Base-by-base conservation (phyloP, 1,140 invertebrate genomes). In the Heliconius melpomene region DNA sequence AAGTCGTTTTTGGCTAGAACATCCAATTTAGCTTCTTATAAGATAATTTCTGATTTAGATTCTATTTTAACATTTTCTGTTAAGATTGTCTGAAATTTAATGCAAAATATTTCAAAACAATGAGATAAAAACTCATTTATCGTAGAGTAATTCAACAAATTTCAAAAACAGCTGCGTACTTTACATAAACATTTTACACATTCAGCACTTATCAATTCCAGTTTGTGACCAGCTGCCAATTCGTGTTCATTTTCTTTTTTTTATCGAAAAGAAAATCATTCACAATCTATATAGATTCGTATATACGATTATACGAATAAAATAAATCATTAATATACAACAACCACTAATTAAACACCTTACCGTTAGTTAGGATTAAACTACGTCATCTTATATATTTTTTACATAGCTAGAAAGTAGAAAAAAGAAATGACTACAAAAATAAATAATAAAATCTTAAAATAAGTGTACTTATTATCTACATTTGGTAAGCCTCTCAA, bases 191-290 rank as follows among this genome's bases (percentile, higher is more conserved):
- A 29, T 66, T 66, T 66, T 66, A 26, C 60, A 66, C 60, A 66
- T 66, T 66, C 60, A 66, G 60, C 26, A 66, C n/a, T 66, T 66
- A 66, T 26, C 60, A 66, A 66, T 66, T 29, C 60, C 26, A 29
- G 8, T 26, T 60, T 66, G 60, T 66, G 26, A 66, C 57, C 60
- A 66, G 60, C 60, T 66, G 60, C 60, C 13, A 1, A 66, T 29
- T 0, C 6, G 23, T 66, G 9, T 26, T 23, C 2, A 16, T 29
- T 66, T 66, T 66, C 23, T 66, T 13, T 66, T 29, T 26, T 29
- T 11, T 66, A 23, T 66, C 26, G 11, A 5, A 66, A 16, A 29
- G n/a, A n/a, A 66, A 66, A 29, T 23, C 8, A 60, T 23, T 26
- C 7, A 60, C 9, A 60, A 60, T 26, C 57, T 60, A 60, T 66